Percentiles rank a stretch among this genome's conserved stretches.
Evolutionary conservation across 2,113 vertebrate genomes (phyloP).

Genomic region (Osmerus mordax): DNA sequence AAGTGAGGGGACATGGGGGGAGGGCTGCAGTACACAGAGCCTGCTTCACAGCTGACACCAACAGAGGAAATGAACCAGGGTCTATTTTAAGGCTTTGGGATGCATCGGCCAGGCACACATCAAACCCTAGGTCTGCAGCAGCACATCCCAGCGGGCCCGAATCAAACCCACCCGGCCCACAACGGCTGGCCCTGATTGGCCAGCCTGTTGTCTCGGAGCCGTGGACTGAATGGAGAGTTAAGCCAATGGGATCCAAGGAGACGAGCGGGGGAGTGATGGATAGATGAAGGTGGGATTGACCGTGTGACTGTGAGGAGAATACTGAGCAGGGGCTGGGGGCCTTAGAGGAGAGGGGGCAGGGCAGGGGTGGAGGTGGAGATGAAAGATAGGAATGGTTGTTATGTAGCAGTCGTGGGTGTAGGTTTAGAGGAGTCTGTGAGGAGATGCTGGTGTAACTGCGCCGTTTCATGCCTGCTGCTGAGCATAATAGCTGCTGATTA

Average conservation of each 20-base stretch:
- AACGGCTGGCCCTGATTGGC: slow-evolving; percentile 11
- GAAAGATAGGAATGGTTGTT: slow-evolving; percentile 21
- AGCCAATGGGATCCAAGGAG: slow-evolving; percentile 31
- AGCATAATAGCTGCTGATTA: neutral
- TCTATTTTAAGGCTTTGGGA: slow-evolving; percentile 5
- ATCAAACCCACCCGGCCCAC: neutral
- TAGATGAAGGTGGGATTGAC: slow-evolving; percentile 31
- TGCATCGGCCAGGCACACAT: neutral
- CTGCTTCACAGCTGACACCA: neutral
- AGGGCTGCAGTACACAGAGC: neutral
- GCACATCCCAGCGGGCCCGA: neutral
- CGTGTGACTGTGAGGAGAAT: slow-evolving; percentile 36
- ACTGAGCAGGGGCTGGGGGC: neutral
- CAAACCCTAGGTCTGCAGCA: neutral
- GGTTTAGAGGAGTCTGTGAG: slow-evolving; percentile 12
- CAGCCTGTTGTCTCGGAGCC: slow-evolving; percentile 12
- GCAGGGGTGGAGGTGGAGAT: neutral
- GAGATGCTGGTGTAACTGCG: slow-evolving; percentile 13
- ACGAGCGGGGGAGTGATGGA: slow-evolving; percentile 33
- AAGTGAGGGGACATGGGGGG: slow-evolving; percentile 2
- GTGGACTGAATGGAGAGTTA: slow-evolving; percentile 31
- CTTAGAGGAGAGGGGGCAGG: slow-evolving; percentile 13
- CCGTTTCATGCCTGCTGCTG: slow-evolving; percentile 24
- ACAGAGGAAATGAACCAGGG: neutral
- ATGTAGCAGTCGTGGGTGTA: slow-evolving; percentile 15